Evolutionary conservation across 2,113 vertebrate species (phyloP), one percentile per base, ranked within the genome.

Genomic region (Bagarius yarrelli): DNA sequence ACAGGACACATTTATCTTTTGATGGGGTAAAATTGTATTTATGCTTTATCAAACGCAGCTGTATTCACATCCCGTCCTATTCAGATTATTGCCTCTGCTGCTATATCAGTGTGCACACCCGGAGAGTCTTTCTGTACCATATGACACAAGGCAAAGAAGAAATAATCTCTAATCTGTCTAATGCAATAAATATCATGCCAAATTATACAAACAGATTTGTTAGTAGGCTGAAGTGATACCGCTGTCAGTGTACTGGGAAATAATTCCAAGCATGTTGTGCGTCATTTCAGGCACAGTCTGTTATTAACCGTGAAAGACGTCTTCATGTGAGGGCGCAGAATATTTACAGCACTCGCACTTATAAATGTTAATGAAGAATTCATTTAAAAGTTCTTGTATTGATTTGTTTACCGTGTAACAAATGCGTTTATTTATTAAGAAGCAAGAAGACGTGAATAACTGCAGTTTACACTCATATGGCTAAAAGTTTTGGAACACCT

Each of bases 211-310:
- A 79, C 78, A 59, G 78, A 73, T 81, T 74, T 81, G 59, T 32
- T 63, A 53, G 67, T 81, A 64, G 79, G 79, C 55, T 64, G 70
- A 59, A 80, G 78, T 72, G 78, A 71, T 30, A 55, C 70, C n/a
- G 44, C 40, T 52, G 59, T 81, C 70, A 21, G 53, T 80, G 78
- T 70, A 55, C 59, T 52, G 23, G 27, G 70, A 44, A 53, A 32
- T 19, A 53, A 25, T 36, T 52, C 36, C 36, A 40, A 40, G 69
- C 70, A 50, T 53, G 40, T 53, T 44, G 50, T 81, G 79, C 70
- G 57, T 81, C 79, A 81, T 61, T 81, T 81, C 70, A 63, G 57
- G 61, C 79, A 25, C 79, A 74, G 70, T 81, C 79, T 81, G 79
- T 40, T 81, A 71, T 44, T 36, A 71, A 59, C 53, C 59, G 78